Conservation (phyloP, 1,140 invertebrate species). For the Plodia interpunctella region DNA sequence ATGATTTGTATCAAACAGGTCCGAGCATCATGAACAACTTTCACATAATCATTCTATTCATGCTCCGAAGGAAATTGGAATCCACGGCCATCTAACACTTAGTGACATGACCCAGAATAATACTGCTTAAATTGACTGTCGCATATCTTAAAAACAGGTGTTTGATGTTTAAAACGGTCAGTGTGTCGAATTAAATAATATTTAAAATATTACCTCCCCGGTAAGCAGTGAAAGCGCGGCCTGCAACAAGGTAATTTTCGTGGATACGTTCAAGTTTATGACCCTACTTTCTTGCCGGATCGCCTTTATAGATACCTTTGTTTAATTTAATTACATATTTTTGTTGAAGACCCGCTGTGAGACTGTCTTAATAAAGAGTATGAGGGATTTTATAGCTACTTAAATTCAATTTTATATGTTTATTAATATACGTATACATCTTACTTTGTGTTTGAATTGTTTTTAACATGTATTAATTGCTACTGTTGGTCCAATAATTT, state of each 20-base stretch:
- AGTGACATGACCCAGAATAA: constrained; percentile 36
- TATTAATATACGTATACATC: no score
- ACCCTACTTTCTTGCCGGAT: not conserved
- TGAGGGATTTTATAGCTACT: not conserved
- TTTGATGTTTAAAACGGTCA: constrained; percentile 50
- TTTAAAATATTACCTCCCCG: constrained; percentile 55
- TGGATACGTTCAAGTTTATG: not conserved
- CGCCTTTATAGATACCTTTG: not conserved
- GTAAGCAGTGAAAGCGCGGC: constrained; percentile 51
- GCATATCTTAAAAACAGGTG: constrained; percentile 42
- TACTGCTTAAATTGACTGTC: constrained; percentile 33
- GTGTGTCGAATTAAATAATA: constrained; percentile 69
- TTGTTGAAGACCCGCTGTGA: not conserved
- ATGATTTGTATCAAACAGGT: constrained; percentile 51
- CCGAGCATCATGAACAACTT: constrained; percentile 52
- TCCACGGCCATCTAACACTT: constrained; percentile 37
- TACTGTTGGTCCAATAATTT: no score
- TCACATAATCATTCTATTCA: constrained; percentile 47
- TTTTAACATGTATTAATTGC: no score
- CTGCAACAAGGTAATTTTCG: constrained; percentile 15
- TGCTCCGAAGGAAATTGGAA: constrained; percentile 37
- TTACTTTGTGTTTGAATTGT: no score
- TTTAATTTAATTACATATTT: not conserved
- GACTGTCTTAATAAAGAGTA: not conserved
- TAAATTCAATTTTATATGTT: no score